Base-by-base conservation (phyloP, 2,113 vertebrate genomes). In the Hypocryptadius cinnamomeus region DNA sequence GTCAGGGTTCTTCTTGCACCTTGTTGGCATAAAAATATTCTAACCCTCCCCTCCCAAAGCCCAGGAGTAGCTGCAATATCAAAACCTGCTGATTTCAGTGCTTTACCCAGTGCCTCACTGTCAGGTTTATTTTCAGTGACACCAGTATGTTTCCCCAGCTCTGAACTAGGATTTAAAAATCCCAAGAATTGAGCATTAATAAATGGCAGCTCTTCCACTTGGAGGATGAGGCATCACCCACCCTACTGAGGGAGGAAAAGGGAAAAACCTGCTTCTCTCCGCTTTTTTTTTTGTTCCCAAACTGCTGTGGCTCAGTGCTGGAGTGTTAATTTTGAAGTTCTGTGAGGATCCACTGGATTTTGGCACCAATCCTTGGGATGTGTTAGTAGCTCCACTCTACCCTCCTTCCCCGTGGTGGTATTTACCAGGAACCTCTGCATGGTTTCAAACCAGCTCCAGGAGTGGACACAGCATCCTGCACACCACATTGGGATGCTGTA, bases 171-270 rank as follows among this genome's bases (percentile, higher is more conserved):
- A 57, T 89, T 93, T 39, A 57, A 85, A 78, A 87, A 53, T 51
- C n/a, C 21, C 25, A 69, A 37, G 45, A 91, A 25, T 1, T 57
- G n/a, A 53, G 50, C 20, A 5, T 39, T 85, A 47, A 59, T 59
- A 54, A 81, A 72, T 39, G 24, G 44, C 28, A 50, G 33, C 21
- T 68, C 35, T 50, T 79, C 50, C 85, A 11, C n/a, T 72, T 35
- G 59, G 37, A 54, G 42, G 14, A 11, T 0, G 1, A 79, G 30
- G 45, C 45, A 63, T 31, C 0, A 0, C 30, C 50, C 39, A 73
- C 35, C 22, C 37, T 2, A 0, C 42, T 30, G 84, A 39, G 63
- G 11, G 23, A 14, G 25, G 64, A 12, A 81, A 74, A 64, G 13
- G 25, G 17, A 8, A 37, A 66, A 87, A 42, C 1, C 20, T 56